Conservation (phyloP, 92 coral and sea anemone species). For the Phenganax stokvisi region DNA sequence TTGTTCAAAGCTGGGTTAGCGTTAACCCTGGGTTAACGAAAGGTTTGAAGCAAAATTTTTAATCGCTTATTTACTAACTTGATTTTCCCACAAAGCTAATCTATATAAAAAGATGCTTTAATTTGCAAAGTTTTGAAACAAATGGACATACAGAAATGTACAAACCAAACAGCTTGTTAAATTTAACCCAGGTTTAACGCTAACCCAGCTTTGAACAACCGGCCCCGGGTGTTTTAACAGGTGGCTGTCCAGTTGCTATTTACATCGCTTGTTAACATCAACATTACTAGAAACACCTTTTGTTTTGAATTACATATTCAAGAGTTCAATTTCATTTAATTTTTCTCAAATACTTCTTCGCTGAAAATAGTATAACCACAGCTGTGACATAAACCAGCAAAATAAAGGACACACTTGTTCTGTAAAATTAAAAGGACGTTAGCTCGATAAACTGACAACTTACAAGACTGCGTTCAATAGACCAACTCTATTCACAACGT, state of each 20-base stretch:
- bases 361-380: background rate
- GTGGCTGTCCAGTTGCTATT: constrained; percentile 11
- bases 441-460: no score
- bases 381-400: background rate
- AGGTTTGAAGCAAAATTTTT: no score
- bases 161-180: no score
- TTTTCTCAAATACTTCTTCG: background rate
- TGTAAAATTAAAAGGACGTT: no score
- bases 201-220: background rate
- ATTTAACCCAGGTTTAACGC: no score
- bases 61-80: no score
- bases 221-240: constrained; percentile 5
- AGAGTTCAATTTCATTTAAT: background rate
- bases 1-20: no score
- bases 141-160: no score
- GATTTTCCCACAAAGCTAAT: no score
- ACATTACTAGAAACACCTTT: background rate
- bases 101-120: no score
- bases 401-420: background rate
- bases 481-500: background rate
- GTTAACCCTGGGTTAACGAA: no score
- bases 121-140: no score
- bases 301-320: background rate
- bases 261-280: background rate
- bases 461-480: constrained; percentile 1